Conservation (phyloP, 2,797 vertebrate genomes). For the Clarias fuscus region DNA sequence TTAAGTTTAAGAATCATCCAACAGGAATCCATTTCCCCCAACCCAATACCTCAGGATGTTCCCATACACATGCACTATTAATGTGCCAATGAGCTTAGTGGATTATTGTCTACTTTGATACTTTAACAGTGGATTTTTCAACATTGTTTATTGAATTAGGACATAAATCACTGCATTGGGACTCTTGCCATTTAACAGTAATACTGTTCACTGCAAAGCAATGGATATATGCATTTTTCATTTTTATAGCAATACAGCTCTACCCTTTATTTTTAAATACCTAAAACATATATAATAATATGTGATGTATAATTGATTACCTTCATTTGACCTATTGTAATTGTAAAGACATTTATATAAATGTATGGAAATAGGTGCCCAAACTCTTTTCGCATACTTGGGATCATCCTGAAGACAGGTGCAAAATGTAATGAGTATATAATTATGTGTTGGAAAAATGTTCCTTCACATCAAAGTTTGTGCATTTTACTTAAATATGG, state of each 20-base stretch:
- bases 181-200: neutral
- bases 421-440: neutral
- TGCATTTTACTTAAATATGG: neutral
- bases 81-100: constrained; percentile 32
- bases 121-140: constrained; percentile 11
- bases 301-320: neutral
- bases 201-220: neutral
- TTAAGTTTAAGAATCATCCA: neutral
- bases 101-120: constrained; percentile 7
- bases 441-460: neutral
- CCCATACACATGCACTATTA: neutral
- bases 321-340: neutral
- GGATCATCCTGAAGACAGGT: neutral
- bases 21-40: constrained; percentile 22
- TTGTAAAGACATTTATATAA: neutral
- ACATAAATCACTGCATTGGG: constrained; percentile 7
- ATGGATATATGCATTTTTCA: constrained; percentile 3
- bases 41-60: constrained; percentile 30
- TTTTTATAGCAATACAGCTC: neutral
- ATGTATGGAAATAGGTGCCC: neutral
- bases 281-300: neutral
- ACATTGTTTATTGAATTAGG: constrained; percentile 8
- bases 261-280: neutral
- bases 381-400: neutral
- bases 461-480: neutral